Evolutionary conservation across 2,797 vertebrate genomes (phyloP), one percentile per base, ranked within the genome.

Genomic region (Rhinogobio ventralis): DNA sequence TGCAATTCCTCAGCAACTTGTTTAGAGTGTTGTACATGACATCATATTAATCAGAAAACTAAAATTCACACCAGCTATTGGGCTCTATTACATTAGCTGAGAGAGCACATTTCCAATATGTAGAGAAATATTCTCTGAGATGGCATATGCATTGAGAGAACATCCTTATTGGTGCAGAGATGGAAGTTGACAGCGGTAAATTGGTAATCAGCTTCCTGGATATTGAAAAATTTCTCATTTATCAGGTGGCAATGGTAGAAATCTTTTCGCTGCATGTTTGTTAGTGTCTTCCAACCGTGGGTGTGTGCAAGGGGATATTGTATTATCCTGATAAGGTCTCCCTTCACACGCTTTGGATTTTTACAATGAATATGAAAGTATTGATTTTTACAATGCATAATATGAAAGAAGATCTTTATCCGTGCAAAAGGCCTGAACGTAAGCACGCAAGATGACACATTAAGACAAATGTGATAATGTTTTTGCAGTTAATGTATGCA

Each of bases 161-260:
- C n/a, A 66, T 64, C 73, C 82, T 81, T 62, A 81, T 82, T 86
- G 85, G 72, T 60, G 66, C 72, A 77, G 79, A 85, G 80, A 87
- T 78, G 73, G 83, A 78, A 85, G 68, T 66, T 84, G 86, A 81
- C 71, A 85, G 72, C 67, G 57, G 83, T 81, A 87, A 87, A 87
- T 87, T 81, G 83, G 79, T 87, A 84, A 85, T 85, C 78, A 81
- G 73, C 77, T 87, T 81, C 39, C 78, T 87, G 86, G 81, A 86
- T 86, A 86, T 86, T 86, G 86, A 86, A 86, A 86, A 80, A 86
- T 86, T 79, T 84, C 83, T 84, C 83, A 84, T 84, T 84, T 84
- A 84, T 84, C 83, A 72, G 83, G 83, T 84, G 83, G 83, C 83
- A 64, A 79, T 36, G 55, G 75, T 79, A 76, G 75, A 84, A 83